Conservation (phyloP, 2,113 vertebrate genomes). For the Psophia crepitans region DNA sequence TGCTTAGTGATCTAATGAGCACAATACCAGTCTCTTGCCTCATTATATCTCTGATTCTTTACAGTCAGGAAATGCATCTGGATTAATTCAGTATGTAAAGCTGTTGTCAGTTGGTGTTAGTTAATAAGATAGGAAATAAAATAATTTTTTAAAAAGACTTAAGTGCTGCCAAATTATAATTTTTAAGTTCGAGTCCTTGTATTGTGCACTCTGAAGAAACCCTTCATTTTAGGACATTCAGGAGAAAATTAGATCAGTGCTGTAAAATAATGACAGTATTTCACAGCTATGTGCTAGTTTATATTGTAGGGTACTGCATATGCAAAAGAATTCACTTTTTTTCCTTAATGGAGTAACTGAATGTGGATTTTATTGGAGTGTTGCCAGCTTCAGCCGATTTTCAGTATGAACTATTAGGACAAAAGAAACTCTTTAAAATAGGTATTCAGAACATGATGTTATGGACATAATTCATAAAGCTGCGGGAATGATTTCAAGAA, state of each 20-base stretch:
- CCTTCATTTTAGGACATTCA: conserved; percentile 46
- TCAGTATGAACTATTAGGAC: not conserved
- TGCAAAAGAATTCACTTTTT: not conserved
- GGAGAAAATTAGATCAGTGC: conserved; percentile 46
- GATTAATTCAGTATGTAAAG: conserved; percentile 10
- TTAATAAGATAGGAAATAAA: conserved; percentile 40
- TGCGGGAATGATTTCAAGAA: conserved; percentile 25
- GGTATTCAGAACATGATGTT: not conserved
- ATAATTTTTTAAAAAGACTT: not conserved
- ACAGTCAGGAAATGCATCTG: conserved; percentile 9
- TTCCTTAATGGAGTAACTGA: not conserved
- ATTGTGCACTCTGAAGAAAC: conserved; percentile 45
- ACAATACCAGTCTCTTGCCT: not conserved
- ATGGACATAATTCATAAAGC: conserved; percentile 11
- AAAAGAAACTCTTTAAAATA: conserved; percentile 48
- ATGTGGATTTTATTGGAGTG: not conserved
- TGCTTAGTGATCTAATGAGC: conserved; percentile 61
- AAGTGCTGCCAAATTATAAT: conserved; percentile 42
- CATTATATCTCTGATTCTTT: conserved; percentile 3
- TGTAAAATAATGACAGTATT: conserved; percentile 55
- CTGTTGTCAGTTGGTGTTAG: conserved; percentile 33
- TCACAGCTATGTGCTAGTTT: conserved; percentile 4
- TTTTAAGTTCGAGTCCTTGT: conserved; percentile 20
- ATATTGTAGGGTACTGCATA: conserved; percentile 2
- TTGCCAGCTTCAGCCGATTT: not conserved